Conservation (phyloP, 2,888 invertebrate genomes). For the Halocaridina rubra region DNA sequence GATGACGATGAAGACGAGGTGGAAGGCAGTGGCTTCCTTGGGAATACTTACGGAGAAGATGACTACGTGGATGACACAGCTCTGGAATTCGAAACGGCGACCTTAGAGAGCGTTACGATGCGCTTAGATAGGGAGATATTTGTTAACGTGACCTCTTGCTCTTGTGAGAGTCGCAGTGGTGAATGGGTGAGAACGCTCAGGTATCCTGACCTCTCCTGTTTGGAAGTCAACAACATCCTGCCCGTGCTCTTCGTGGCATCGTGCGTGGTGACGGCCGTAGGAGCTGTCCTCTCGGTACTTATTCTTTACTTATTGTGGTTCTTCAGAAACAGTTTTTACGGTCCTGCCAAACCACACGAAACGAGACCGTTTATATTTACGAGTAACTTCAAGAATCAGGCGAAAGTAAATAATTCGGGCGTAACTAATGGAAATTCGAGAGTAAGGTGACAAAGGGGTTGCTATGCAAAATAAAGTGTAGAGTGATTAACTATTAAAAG, state of each 20-base stretch:
- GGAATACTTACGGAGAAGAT: background rate
- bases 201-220: conserved; percentile 51
- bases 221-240: conserved; percentile 55
- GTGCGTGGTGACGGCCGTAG: conserved; percentile 55
- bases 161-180: conserved; percentile 26
- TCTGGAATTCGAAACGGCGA: conserved; percentile 28
- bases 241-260: conserved; percentile 59
- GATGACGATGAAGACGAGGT: conserved; percentile 49
- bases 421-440: conserved; percentile 30
- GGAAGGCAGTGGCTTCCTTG: conserved; percentile 29
- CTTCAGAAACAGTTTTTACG: conserved; percentile 46
- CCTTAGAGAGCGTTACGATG: conserved; percentile 4
- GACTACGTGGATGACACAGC: background rate
- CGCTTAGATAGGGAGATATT: background rate
- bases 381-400: conserved; percentile 31
- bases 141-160: conserved; percentile 42
- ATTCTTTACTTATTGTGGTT: conserved; percentile 58
- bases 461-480: background rate
- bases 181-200: conserved; percentile 20
- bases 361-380: conserved; percentile 49
- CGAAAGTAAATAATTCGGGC: conserved; percentile 3
- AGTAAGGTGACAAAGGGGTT: conserved; percentile 41
- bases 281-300: conserved; percentile 56
- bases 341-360: conserved; percentile 45
- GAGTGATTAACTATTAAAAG: background rate